A percentile compares a stretch with the other conserved stretches of the same genome.
Conservation (phyloP, 1,140 invertebrate species). For the Drosophila dunni region DNA sequence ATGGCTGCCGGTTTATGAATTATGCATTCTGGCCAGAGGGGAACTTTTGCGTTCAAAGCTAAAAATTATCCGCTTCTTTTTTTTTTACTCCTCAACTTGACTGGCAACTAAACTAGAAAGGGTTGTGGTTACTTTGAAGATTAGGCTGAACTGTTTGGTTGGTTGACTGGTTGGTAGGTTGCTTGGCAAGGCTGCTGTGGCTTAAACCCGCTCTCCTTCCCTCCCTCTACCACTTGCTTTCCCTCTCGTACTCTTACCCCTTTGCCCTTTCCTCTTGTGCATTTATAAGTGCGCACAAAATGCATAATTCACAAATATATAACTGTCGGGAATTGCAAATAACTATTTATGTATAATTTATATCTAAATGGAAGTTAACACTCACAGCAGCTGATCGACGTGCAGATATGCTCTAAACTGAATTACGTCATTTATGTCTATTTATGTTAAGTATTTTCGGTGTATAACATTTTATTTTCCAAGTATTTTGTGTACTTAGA, state of each 20-base stretch:
- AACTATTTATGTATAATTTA: conserved; percentile 49
- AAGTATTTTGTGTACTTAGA: too few species aligned
- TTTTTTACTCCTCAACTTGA: conserved; percentile 9
- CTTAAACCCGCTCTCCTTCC: background rate
- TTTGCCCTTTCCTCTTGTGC: conserved; percentile 9
- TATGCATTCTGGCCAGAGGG: conserved; percentile 68
- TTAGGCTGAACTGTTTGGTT: conserved; percentile 47
- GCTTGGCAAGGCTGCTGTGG: conserved; percentile 19
- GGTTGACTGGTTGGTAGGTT: background rate
- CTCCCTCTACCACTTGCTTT: background rate
- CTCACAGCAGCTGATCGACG: background rate
- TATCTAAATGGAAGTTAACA: background rate
- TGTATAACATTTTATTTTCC: too few species aligned
- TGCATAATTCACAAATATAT: conserved; percentile 58
- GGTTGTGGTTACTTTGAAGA: conserved; percentile 68
- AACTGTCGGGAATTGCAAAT: conserved; percentile 42
- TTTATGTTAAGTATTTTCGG: too few species aligned
- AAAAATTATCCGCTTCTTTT: conserved; percentile 61
- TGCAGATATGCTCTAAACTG: conserved; percentile 10
- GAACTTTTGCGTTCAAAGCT: conserved; percentile 66
- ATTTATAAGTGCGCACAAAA: conserved; percentile 55
- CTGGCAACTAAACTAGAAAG: conserved; percentile 47
- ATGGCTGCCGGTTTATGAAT: conserved; percentile 65
- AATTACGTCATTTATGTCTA: too few species aligned
- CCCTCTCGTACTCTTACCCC: background rate